Evolutionary conservation across 2,888 invertebrate genomes (phyloP), one percentile per base, ranked within the genome.

Genomic region (Meiosimyza platycephala): DNA sequence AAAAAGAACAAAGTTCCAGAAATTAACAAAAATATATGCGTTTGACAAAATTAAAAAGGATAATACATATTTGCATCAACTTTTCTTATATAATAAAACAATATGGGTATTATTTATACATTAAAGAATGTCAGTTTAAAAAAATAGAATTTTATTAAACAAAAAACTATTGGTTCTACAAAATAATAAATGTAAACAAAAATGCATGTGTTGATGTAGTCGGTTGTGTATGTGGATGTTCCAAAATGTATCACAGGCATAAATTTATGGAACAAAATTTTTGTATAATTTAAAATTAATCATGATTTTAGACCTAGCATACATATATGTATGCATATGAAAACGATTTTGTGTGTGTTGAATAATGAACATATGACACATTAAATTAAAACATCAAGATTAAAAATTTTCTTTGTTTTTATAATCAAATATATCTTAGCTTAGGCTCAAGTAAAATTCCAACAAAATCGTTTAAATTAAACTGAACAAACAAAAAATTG

Each of bases 201-300:
- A 33, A 48, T 55, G 67, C 7, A 11, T 18, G 18, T 54, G n/a
- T 54, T 16, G 55, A 18, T 9, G 18, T 54, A 9, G 18, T 54
- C 18, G 18, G 18, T 16, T 50, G 64, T 63, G 63, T 66, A 16
- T 40, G 33, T 66, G 47, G 52, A 67, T 47, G 67, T 67, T 67
- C 62, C 67, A 72, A 72, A 72, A 52, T 60, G 63, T 72, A 72
- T 72, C 72, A 72, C 72, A 72, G 72, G 63, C 72, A 67, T 54
- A 73, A 59, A 72, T 60, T 62, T 47, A 72, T n/a, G 52, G 59
- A 67, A 62, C 71, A 60, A 33, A 51, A 28, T 11, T 52, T 33
- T n/a, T 16, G 47, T 16, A 33, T 55, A 66, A 28, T 33, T 59
- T 50, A 47, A 68, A 59, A 68, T 4, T 47, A 57, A 12, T 57